These are phyloP conservation scores for Atractosteus spatula DNA, from an alignment of 2,113 vertebrate species.

Conservation along the genomic window DNA sequence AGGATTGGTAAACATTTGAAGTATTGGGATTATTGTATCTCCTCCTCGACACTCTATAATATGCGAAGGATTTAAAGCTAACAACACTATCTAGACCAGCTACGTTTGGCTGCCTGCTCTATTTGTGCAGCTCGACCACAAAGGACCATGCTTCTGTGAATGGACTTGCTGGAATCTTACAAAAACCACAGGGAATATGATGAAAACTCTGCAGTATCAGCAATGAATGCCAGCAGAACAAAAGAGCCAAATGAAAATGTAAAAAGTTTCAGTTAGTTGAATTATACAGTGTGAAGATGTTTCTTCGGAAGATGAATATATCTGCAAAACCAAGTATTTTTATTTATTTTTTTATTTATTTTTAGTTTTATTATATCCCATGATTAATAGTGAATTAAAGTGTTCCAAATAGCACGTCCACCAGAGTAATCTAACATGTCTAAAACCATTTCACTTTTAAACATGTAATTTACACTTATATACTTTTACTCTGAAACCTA, in stretches of 20 bases:
- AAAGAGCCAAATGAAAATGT: background rate
- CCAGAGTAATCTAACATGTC: too few species aligned
- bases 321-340: too few species aligned
- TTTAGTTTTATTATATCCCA: too few species aligned
- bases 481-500: too few species aligned
- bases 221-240: background rate
- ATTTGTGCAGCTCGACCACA: background rate
- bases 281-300: too few species aligned
- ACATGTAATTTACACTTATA: too few species aligned
- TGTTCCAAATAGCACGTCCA: too few species aligned
- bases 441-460: too few species aligned
- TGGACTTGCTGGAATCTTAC: background rate
- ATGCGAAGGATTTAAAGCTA: constrained; percentile 10
- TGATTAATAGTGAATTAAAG: too few species aligned
- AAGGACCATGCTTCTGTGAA: too few species aligned
- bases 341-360: too few species aligned
- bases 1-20: constrained; percentile 11
- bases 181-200: background rate
- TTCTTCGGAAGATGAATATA: too few species aligned
- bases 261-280: background rate
- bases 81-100: background rate
- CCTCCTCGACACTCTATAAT: background rate
- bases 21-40: constrained; percentile 10
- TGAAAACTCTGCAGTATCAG: background rate
- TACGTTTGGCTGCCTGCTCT: background rate